A percentile compares a stretch with the other conserved stretches of the same genome.
phyloP scores from a whole-genome alignment of 2,113 vertebrate species.

The Gallinago paraguaiae region DNA sequence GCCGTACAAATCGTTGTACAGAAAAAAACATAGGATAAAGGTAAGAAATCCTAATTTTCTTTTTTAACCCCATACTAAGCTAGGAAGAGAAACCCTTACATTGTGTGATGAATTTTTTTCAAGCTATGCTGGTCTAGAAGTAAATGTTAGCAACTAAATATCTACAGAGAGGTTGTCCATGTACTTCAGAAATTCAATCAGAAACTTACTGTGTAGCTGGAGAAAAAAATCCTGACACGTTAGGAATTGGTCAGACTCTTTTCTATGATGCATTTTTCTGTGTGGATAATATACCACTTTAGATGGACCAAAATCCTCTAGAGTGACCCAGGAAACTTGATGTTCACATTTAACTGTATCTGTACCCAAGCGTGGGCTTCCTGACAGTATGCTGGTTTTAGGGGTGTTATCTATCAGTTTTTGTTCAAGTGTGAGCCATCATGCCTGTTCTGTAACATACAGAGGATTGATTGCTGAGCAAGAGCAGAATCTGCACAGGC shows the following conservation, averaged over 20 bases:
- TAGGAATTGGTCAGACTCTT: neutral
- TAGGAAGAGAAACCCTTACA: neutral
- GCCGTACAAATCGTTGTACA: neutral
- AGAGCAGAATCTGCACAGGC: neutral
- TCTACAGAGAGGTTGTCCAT: neutral
- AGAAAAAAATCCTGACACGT: neutral
- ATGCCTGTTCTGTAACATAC: neutral
- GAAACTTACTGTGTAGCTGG: neutral
- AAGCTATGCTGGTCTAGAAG: neutral
- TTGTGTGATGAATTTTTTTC: neutral
- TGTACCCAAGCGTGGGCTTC: neutral
- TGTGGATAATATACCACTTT: neutral
- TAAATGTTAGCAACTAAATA: neutral
- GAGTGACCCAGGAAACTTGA: neutral
- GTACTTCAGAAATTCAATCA: neutral
- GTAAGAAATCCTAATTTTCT: neutral
- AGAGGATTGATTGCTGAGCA: neutral
- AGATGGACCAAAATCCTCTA: neutral
- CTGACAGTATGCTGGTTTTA: neutral
- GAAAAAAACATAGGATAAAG: neutral
- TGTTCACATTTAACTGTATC: neutral
- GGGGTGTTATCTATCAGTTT: neutral
- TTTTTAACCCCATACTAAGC: neutral
- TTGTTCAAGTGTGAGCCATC: neutral
- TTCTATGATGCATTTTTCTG: neutral